These are phyloP conservation scores for Eurystomus gularis DNA, from an alignment of 2,113 vertebrate genomes.

Conservation along the genomic window DNA sequence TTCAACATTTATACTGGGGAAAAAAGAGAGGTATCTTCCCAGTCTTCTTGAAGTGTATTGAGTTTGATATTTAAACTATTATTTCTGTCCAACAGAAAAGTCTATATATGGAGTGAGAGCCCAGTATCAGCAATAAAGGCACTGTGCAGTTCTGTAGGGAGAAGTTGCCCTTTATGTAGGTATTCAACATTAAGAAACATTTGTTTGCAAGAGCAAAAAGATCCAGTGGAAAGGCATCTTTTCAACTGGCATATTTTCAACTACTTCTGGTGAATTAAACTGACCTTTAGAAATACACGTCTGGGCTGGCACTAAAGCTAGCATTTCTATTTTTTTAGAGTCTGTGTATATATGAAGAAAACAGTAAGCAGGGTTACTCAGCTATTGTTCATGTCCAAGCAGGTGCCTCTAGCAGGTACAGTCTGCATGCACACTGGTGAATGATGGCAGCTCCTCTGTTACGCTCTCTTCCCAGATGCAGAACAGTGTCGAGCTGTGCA, in stretches of 20 bases:
- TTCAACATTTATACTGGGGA: not conserved
- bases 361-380: not conserved
- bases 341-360: not conserved
- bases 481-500: not conserved
- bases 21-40: not conserved
- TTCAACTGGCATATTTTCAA: conserved; percentile 29
- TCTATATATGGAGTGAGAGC: not conserved
- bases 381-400: not conserved
- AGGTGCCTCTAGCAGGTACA: not conserved
- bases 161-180: conserved; percentile 5
- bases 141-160: not conserved
- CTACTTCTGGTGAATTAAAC: conserved; percentile 30
- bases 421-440: not conserved
- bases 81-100: not conserved
- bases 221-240: conserved; percentile 6
- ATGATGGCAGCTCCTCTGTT: not conserved
- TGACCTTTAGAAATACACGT: conserved; percentile 31
- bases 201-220: conserved; percentile 49
- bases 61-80: not conserved
- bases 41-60: not conserved
- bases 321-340: not conserved
- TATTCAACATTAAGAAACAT: not conserved
- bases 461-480: not conserved
- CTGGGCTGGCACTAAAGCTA: not conserved
- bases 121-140: not conserved